Evolutionary conservation across 2,113 vertebrate species (phyloP).

Genomic region (Vanacampus margaritifer): DNA sequence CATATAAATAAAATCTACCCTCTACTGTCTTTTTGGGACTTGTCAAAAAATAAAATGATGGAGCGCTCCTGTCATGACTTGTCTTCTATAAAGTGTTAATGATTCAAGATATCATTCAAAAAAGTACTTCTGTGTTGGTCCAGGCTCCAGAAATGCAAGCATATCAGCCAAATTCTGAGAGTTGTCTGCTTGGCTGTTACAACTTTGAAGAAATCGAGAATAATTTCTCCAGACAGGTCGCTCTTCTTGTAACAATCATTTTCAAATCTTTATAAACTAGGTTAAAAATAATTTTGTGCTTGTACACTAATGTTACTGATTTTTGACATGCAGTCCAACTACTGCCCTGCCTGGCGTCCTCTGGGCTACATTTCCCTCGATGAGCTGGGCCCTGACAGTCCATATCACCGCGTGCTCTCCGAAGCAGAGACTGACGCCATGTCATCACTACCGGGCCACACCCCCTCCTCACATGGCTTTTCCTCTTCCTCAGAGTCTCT

Average conservation of each 20-base stretch:
- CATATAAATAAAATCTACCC: no score
- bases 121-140: background rate
- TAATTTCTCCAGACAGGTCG: conserved; percentile 51
- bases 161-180: conserved; percentile 59
- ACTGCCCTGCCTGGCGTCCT: conserved; percentile 24
- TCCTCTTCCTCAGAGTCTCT: conserved; percentile 56
- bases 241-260: background rate
- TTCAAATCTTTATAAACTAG: background rate
- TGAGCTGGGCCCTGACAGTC: conserved; percentile 52
- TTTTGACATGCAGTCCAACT: conserved; percentile 43
- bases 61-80: no score
- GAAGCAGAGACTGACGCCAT: conserved; percentile 62
- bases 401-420: conserved; percentile 46
- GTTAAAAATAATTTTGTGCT: background rate
- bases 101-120: background rate
- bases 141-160: conserved; percentile 52
- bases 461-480: conserved; percentile 54
- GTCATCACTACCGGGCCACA: conserved; percentile 50
- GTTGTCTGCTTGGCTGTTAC: conserved; percentile 67
- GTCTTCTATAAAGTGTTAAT: background rate
- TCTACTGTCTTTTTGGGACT: no score
- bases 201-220: conserved; percentile 43
- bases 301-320: background rate
- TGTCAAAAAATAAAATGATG: no score
- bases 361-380: conserved; percentile 55